Percentiles rank a stretch among this genome's conserved stretches.
Evolutionary conservation across 2,113 vertebrate genomes (phyloP).

Genomic region (Bubo blakistoni): DNA sequence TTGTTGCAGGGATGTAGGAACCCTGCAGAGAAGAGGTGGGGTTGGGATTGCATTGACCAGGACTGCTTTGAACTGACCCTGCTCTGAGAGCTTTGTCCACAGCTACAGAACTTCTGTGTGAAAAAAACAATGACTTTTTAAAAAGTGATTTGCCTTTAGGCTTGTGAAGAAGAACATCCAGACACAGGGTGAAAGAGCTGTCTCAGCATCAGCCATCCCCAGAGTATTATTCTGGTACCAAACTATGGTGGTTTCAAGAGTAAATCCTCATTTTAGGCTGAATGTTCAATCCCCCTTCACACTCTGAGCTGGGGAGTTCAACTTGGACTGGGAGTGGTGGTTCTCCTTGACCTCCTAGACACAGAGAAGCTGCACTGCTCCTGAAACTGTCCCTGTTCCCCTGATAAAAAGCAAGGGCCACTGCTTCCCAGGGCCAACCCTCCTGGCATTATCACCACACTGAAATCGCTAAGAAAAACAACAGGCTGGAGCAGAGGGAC

Average conservation of each 20-base stretch:
- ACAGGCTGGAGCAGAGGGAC: not conserved
- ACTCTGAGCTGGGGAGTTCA: not conserved
- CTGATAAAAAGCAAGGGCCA: not conserved
- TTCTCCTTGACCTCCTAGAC: not conserved
- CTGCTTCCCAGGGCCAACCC: not conserved
- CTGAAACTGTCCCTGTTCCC: not conserved
- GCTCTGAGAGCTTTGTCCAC: not conserved
- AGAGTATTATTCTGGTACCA: not conserved
- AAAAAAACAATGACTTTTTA: not conserved
- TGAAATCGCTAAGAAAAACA: not conserved
- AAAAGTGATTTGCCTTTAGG: not conserved
- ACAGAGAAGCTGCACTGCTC: not conserved
- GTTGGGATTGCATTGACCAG: not conserved
- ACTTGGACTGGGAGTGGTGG: fast-evolving
- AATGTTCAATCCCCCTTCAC: fast-evolving
- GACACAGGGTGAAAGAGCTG: not conserved
- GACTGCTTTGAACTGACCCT: not conserved
- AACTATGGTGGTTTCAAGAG: not conserved
- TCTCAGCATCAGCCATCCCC: not conserved
- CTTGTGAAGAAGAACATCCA: not conserved
- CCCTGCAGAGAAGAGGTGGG: not conserved
- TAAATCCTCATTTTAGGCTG: not conserved
- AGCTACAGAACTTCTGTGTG: not conserved
- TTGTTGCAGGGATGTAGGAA: not conserved
- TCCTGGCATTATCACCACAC: not conserved